Percentiles rank a stretch among this genome's conserved stretches.
Conservation (phyloP, 2,888 invertebrate genomes). For the Diadegma fenestrale region DNA sequence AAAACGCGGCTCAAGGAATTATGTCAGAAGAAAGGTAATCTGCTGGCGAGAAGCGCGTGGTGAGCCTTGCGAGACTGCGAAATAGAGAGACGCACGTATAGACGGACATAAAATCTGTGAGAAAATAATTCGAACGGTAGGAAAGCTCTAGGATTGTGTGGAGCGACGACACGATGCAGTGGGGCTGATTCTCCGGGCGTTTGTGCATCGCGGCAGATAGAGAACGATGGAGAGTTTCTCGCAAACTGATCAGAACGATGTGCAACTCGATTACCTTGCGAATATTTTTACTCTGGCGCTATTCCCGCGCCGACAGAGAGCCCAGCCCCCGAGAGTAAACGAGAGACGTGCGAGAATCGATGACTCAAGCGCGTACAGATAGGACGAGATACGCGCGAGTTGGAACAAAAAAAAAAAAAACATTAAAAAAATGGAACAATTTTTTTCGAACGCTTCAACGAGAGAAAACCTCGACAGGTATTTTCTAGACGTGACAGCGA, state of each 20-base stretch:
- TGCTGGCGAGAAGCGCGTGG: conserved; percentile 59
- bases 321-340: conserved; percentile 48
- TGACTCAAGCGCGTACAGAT: conserved; percentile 51
- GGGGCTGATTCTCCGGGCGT: conserved; percentile 61
- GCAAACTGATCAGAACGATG: conserved; percentile 53
- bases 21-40: conserved; percentile 77
- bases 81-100: not conserved
- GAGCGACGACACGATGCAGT: conserved; percentile 22
- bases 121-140: conserved; percentile 73
- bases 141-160: conserved; percentile 35
- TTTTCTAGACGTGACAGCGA: conserved; percentile 19
- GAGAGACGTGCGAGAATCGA: conserved; percentile 56
- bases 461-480: conserved; percentile 30
- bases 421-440: not conserved
- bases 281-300: conserved; percentile 63
- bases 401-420: conserved; percentile 16
- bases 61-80: conserved; percentile 31
- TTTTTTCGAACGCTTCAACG: conserved; percentile 11
- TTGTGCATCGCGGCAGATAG: conserved; percentile 65
- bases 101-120: conserved; percentile 69
- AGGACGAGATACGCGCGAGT: conserved; percentile 34
- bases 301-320: conserved; percentile 20
- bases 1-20: conserved; percentile 69
- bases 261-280: conserved; percentile 78
- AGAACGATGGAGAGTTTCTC: conserved; percentile 30